Percentiles rank a stretch among this genome's conserved stretches.
phyloP scores from a whole-genome alignment of 92 coral and sea anemone genomes.

The Galaxea fascicularis region DNA sequence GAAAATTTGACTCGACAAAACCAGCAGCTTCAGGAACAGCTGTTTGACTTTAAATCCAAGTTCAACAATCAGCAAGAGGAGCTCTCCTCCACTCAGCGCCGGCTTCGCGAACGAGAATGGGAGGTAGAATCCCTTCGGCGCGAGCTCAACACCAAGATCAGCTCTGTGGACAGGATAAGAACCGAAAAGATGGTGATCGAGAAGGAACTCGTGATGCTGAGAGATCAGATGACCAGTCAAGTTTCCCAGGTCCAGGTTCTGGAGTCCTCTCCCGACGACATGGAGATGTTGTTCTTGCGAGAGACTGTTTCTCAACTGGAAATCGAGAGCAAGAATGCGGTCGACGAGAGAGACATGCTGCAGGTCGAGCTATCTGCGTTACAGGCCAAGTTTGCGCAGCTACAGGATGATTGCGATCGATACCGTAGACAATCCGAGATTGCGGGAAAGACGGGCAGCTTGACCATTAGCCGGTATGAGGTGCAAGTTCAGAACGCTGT shows the following conservation, averaged over 20 bases:
- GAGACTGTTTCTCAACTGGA: conserved; percentile 81
- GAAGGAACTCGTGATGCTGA: conserved; percentile 81
- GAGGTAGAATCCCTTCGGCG: conserved; percentile 93
- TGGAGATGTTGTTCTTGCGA: conserved; percentile 72
- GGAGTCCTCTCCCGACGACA: conserved; percentile 91
- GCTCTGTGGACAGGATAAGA: conserved; percentile 74
- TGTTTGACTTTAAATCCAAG: conserved; percentile 80
- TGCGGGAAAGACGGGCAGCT: conserved; percentile 78
- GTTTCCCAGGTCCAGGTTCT: conserved; percentile 75
- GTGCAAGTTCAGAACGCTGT: conserved; percentile 78
- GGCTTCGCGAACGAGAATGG: conserved; percentile 85
- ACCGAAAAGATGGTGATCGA: conserved; percentile 88
- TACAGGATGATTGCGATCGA: conserved; percentile 76
- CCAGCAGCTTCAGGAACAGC: conserved; percentile 87
- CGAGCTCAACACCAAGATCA: conserved; percentile 75
- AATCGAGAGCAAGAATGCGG: conserved; percentile 61
- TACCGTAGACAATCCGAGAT: conserved; percentile 76
- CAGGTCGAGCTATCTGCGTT: conserved; percentile 66
- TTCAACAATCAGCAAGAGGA: conserved; percentile 84
- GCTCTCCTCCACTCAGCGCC: conserved; percentile 78
- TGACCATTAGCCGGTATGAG: conserved; percentile 79
- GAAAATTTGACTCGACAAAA: conserved; percentile 88
- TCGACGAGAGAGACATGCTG: conserved; percentile 81
- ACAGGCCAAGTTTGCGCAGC: conserved; percentile 62
- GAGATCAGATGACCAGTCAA: conserved; percentile 86